A percentile compares a stretch with the other conserved stretches of the same genome.
Conservation (phyloP, 2,113 vertebrate species). For the Clarias gariepinus region DNA sequence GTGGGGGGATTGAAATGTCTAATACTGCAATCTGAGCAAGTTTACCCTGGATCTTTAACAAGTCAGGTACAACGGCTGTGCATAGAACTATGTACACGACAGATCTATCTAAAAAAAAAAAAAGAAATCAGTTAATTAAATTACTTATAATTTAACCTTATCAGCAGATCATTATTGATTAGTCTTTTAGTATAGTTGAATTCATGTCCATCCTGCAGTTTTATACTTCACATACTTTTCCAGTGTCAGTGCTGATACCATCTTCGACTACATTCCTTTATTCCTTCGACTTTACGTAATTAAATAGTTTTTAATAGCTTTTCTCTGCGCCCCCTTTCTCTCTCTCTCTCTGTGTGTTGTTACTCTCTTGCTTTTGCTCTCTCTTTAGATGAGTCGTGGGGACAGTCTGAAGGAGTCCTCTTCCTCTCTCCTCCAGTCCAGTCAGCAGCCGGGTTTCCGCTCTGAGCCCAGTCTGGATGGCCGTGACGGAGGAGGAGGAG, state of each 20-base stretch:
- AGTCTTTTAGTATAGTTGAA: background rate
- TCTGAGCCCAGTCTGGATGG: constrained; percentile 93
- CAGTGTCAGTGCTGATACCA: constrained; percentile 6
- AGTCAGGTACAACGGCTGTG: background rate
- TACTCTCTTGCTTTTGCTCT: background rate
- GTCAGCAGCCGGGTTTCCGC: constrained; percentile 88
- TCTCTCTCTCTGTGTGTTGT: background rate
- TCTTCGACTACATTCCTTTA: background rate
- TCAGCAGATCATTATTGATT: background rate
- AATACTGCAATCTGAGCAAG: background rate
- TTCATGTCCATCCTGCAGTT: background rate
- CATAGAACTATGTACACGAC: background rate
- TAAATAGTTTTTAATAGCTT: background rate
- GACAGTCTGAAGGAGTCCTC: constrained; percentile 89
- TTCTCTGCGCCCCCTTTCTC: background rate
- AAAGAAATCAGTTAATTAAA: background rate
- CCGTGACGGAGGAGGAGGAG: constrained; percentile 57
- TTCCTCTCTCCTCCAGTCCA: constrained; percentile 82
- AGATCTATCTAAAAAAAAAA: background rate
- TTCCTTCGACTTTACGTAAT: background rate
- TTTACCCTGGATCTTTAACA: background rate
- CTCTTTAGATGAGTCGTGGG: constrained; percentile 83
- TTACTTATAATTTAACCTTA: background rate
- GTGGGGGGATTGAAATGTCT: background rate
- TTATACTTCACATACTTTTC: background rate